These are phyloP conservation scores for Hemichromis elongatus DNA, from an alignment of 2,113 vertebrate species.

Conservation along the genomic window DNA sequence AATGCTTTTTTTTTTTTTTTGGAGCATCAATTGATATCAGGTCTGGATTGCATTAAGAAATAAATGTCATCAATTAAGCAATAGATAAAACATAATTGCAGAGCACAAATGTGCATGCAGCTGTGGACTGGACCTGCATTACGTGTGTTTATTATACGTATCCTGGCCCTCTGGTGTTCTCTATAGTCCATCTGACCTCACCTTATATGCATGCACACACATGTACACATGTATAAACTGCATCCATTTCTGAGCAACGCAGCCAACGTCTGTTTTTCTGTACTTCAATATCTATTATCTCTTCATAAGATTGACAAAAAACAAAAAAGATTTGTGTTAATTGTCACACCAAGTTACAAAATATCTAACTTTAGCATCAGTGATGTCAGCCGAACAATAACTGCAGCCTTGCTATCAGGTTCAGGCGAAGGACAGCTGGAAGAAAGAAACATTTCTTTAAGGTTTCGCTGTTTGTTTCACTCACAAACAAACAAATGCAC, in stretches of 20 bases:
- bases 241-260: background rate
- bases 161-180: background rate
- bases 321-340: background rate
- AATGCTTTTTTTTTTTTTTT: background rate
- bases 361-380: background rate
- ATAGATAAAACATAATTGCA: background rate
- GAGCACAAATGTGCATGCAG: background rate
- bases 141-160: background rate
- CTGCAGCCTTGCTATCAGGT: background rate
- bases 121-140: background rate
- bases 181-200: slow-evolving; percentile 27
- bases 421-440: background rate
- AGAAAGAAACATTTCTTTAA: background rate
- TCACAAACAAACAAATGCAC: background rate
- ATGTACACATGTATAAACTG: background rate
- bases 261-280: background rate
- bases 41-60: background rate
- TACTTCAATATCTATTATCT: background rate
- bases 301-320: background rate
- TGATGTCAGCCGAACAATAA: background rate
- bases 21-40: background rate
- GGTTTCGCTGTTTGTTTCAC: background rate
- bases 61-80: background rate
- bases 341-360: background rate
- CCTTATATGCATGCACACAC: background rate